A percentile compares a stretch with the other conserved stretches of the same genome.
phyloP scores from a whole-genome alignment of 2,888 invertebrate genomes.

The Torymus texanus region DNA sequence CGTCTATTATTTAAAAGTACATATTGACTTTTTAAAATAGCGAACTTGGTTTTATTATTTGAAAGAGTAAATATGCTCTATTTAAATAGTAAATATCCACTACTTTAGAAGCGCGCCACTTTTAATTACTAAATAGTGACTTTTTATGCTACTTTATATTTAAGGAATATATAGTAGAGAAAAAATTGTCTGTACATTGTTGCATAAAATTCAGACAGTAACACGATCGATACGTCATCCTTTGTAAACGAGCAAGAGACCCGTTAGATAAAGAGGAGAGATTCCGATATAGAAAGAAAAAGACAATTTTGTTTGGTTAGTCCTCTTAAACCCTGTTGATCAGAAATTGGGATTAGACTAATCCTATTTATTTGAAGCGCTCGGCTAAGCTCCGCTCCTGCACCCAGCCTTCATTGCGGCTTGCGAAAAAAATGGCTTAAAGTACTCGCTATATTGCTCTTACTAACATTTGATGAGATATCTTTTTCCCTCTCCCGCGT shows the following conservation, averaged over 20 bases:
- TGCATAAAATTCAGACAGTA: neutral
- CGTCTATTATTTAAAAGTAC: no score
- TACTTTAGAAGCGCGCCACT: no score
- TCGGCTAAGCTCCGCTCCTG: neutral
- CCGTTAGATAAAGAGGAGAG: neutral
- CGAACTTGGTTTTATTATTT: no score
- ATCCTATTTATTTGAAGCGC: conserved; percentile 59
- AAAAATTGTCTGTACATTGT: no score
- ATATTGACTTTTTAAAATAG: no score
- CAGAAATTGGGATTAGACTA: conserved; percentile 63
- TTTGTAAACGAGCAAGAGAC: neutral
- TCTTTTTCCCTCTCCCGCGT: no score
- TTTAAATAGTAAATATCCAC: no score
- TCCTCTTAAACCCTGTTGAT: conserved; percentile 58
- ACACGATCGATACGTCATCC: neutral
- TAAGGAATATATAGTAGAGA: no score
- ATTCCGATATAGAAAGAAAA: neutral
- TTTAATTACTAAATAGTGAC: no score
- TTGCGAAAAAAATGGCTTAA: conserved; percentile 5
- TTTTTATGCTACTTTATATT: no score
- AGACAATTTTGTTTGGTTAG: conserved; percentile 31
- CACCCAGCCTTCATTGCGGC: conserved; percentile 31
- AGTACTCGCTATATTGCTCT: neutral
- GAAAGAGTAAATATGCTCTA: no score
- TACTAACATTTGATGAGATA: no score